Percentiles rank a stretch among this genome's conserved stretches.
Evolutionary conservation across 64 coral and sea anemone genomes (phyloP).

Genomic region (Montipora foliosa): DNA sequence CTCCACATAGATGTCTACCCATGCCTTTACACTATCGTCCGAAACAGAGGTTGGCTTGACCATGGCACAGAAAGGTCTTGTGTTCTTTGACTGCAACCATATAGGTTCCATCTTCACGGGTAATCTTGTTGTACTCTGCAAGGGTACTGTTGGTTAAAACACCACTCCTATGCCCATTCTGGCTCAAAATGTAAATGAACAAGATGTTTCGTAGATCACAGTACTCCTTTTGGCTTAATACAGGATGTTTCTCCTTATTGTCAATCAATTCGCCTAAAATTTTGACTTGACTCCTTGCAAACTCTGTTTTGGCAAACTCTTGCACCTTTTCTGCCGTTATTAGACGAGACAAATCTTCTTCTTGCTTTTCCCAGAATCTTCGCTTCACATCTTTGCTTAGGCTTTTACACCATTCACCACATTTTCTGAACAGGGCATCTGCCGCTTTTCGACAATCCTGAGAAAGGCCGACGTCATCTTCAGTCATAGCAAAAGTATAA

Average conservation of each 20-base stretch:
- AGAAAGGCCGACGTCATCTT: slow-evolving; percentile 17
- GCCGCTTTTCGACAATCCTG: not conserved
- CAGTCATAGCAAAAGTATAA: slow-evolving; percentile 23
- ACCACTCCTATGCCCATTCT: slow-evolving; percentile 19
- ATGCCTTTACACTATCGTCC: slow-evolving; percentile 1
- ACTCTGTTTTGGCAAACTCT: slow-evolving; percentile 16
- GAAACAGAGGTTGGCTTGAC: slow-evolving; percentile 7
- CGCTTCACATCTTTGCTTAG: not conserved
- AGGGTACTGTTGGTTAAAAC: slow-evolving; percentile 1
- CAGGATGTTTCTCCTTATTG: not conserved
- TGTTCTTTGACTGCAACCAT: too few species aligned
- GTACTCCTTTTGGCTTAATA: not conserved
- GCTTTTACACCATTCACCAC: slow-evolving; percentile 1
- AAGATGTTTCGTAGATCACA: slow-evolving; percentile 15
- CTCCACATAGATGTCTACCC: not conserved
- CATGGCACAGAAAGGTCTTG: not conserved
- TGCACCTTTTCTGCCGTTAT: slow-evolving; percentile 16
- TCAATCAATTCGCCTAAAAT: not conserved
- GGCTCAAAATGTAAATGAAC: not conserved
- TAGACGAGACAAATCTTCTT: slow-evolving; percentile 6
- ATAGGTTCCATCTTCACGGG: not conserved
- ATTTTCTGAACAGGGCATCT: slow-evolving; percentile 10
- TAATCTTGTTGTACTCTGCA: slow-evolving; percentile 2
- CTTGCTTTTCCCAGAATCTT: slow-evolving; percentile 23
- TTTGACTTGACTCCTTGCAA: not conserved